Conservation (phyloP, 2,797 vertebrate species). For the Chiroxiphia lanceolata region DNA sequence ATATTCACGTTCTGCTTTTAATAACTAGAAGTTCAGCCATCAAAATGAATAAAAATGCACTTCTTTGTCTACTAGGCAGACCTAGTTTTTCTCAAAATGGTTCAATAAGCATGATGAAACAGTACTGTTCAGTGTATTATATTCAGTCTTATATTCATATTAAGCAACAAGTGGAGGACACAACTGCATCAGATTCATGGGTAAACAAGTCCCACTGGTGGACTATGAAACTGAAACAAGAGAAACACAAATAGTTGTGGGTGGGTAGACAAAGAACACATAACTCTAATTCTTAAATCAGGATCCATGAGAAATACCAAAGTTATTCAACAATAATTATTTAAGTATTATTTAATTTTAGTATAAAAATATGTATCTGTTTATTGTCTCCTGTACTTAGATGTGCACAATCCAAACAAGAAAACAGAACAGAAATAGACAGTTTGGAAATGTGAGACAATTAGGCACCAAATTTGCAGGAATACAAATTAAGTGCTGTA, state of each 20-base stretch:
- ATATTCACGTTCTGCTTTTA: background rate
- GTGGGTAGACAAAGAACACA: background rate
- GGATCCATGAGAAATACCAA: background rate
- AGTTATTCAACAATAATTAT: background rate
- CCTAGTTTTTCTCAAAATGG: background rate
- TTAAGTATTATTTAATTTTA: background rate
- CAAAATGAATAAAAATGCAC: background rate
- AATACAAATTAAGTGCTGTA: background rate
- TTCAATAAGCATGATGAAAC: background rate
- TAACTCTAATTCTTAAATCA: background rate
- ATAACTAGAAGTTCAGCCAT: background rate
- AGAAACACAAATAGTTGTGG: background rate
- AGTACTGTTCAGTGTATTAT: background rate
- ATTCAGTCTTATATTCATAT: background rate
- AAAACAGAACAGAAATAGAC: background rate
- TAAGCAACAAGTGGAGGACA: background rate
- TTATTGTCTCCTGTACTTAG: background rate
- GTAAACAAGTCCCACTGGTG: background rate
- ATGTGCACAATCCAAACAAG: background rate
- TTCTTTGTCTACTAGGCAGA: background rate
- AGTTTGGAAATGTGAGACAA: background rate
- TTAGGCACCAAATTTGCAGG: background rate
- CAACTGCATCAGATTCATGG: background rate
- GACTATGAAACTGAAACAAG: background rate
- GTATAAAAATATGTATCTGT: background rate